Evolutionary conservation across 30 jellyfish, hydroid and myxozoan species (phyloP), one percentile per base, ranked within the genome.

Genomic region (Nemopilema nomurai): DNA sequence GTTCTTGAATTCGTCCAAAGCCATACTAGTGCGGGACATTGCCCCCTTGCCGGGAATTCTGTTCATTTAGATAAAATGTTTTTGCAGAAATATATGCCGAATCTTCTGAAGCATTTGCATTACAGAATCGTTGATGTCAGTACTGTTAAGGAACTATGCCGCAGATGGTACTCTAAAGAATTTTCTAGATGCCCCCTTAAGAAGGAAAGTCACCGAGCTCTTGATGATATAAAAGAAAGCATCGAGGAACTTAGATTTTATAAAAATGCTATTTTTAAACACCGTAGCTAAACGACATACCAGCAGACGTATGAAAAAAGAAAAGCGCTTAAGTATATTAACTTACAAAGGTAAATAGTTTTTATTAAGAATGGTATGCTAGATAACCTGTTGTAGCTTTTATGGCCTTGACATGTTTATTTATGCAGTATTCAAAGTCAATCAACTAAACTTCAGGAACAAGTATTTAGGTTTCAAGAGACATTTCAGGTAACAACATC

Each of bases 11-110:
- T 95, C 62, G 86, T 95, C 21, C 30, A 49, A 22, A 63, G 75
- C 79, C 93, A 95, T 29, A 86, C 97, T 13, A 57, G 33, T 20
- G 69, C 80, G 33, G 97, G 96, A 27, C 63, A 65, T 24, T 79
- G 90, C 69, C 94, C 91, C 0, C 85, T 95, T 1, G 99, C 99
- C 0, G 99, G 97, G 8, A 95, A 95, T 31, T 74, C 97, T 6
- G 90, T 89, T 62, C 90, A 84, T 41, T 84, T 74, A 0, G 97
- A 95, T 86, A 95, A 90, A 62, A 81, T 62, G 77, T 95, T 95
- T 68, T 25, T 95, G 30, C 88, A 89, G 23, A 90, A 86, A 69
- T 90, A 50, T 73, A 95, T 95, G 99, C 99, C 99, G 0, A 52
- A 51, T 31, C 77, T 90, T 52, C 74, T 78, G 66, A 79, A 67